Base-by-base conservation (phyloP, 2,888 invertebrate genomes). In the Drosophila kokeensis region DNA sequence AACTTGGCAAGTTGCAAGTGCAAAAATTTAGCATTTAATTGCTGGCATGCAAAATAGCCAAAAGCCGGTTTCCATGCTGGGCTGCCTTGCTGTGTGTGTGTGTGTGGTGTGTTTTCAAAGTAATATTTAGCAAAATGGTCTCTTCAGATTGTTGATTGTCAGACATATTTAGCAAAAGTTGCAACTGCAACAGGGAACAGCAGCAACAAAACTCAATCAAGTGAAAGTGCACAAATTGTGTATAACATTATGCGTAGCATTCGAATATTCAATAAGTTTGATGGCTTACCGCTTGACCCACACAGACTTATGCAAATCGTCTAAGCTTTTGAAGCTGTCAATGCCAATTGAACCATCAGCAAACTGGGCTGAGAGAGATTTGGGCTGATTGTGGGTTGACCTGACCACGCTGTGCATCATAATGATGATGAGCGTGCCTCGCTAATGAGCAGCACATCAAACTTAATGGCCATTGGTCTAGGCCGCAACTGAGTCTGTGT, bases 391-490 rank as follows among this genome's bases (percentile, higher is more conserved):
- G 69, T 42, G 42, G 42, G 18, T 18, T 36, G 21, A 42, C 2
- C 27, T 53, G 77, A 66, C 61, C 79, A 74, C 62, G 73, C 76
- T 78, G 80, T 24, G 27, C 8, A 36, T 10, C 27, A 82, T 82
- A 84, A 87, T 84, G 87, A 79, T 87, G 84, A 87, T 84, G 84
- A 74, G 71, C 63, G 58, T 63, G n/a, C 64, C 75, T 67, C 78
- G 81, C 77, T 86, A 83, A 83, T 86, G 86, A 76, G 72, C 72
- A 66, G 79, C 70, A 70, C 81, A 79, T 83, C 71, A 79, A 68
- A 68, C 66, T 68, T 83, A 82, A 80, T 85, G 65, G 78, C 66
- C 76, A 55, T 55, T 45, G 72, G 73, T 50, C 54, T 73, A 61
- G 74, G 66, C 66, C 70, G 18, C 4, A 32, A 13, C 11, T 50